Evolutionary conservation across 2,113 vertebrate genomes (phyloP).

Genomic region (Deroptyus accipitrinus): DNA sequence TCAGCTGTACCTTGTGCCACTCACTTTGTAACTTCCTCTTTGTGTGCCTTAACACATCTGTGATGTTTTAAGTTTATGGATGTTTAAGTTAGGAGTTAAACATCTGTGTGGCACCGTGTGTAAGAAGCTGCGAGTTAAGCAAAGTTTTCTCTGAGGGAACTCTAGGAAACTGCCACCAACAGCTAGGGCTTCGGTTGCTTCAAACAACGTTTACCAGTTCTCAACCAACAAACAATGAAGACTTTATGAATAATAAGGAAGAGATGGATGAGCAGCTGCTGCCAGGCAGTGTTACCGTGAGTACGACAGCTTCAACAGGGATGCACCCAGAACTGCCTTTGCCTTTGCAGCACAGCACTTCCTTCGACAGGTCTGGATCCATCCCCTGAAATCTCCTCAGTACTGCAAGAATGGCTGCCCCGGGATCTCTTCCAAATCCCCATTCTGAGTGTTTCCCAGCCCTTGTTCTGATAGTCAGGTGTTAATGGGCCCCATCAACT

Average conservation of each 20-base stretch:
- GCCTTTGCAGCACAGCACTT: neutral
- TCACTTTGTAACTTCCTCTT: neutral
- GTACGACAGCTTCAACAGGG: neutral
- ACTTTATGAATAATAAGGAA: neutral
- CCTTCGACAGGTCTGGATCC: neutral
- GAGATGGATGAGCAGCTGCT: neutral
- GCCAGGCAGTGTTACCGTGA: neutral
- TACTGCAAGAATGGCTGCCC: neutral
- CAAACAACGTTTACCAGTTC: neutral
- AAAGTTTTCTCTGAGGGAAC: neutral
- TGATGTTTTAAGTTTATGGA: neutral
- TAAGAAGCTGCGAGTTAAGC: neutral
- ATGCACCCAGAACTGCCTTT: neutral
- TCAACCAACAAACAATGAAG: neutral
- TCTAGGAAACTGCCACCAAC: neutral
- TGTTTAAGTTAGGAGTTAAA: neutral
- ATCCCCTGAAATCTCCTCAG: neutral
- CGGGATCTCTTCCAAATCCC: neutral
- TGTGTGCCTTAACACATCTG: neutral
- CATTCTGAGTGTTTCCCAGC: fast-evolving
- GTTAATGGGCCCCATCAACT: neutral
- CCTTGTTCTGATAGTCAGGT: fast-evolving
- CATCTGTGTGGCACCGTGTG: fast-evolving
- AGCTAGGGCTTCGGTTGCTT: neutral
- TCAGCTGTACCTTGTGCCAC: neutral